A percentile compares a stretch with the other conserved stretches of the same genome.
Conservation (phyloP, 2,888 invertebrate species). For the Apantesis nais region DNA sequence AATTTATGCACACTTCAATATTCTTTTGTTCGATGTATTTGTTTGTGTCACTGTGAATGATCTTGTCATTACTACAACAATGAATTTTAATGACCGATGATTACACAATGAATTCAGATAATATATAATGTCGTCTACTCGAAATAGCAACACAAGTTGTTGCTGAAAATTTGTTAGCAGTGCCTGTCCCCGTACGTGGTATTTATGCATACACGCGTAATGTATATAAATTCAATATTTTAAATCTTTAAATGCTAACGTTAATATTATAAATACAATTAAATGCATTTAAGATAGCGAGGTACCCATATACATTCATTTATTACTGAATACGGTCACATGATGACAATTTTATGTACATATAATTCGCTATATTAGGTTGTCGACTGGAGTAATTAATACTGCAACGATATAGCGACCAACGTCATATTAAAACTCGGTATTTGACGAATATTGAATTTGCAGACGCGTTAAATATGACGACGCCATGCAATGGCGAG, state of each 20-base stretch:
- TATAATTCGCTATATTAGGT: slow-evolving; percentile 54
- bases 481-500: slow-evolving; percentile 57
- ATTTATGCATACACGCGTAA: background rate
- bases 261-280: slow-evolving; percentile 22
- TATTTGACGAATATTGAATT: slow-evolving; percentile 82
- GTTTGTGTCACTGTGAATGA: slow-evolving; percentile 45
- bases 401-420: slow-evolving; percentile 54
- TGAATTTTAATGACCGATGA: slow-evolving; percentile 69
- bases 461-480: slow-evolving; percentile 82
- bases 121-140: slow-evolving; percentile 56
- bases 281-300: slow-evolving; percentile 1
- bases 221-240: background rate
- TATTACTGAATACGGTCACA: slow-evolving; percentile 46
- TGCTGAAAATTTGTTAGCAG: background rate
- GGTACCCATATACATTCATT: slow-evolving; percentile 50
- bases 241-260: background rate
- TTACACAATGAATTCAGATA: slow-evolving; percentile 68
- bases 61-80: slow-evolving; percentile 48
- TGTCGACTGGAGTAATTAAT: slow-evolving; percentile 54
- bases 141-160: background rate
- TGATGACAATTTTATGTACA: slow-evolving; percentile 49
- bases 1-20: slow-evolving; percentile 45
- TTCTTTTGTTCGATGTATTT: slow-evolving; percentile 45
- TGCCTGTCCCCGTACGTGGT: background rate
- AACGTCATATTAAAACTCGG: slow-evolving; percentile 65